These are phyloP conservation scores for Palythoa caribaeorum DNA, from an alignment of 92 coral and sea anemone species.

Conservation along the genomic window DNA sequence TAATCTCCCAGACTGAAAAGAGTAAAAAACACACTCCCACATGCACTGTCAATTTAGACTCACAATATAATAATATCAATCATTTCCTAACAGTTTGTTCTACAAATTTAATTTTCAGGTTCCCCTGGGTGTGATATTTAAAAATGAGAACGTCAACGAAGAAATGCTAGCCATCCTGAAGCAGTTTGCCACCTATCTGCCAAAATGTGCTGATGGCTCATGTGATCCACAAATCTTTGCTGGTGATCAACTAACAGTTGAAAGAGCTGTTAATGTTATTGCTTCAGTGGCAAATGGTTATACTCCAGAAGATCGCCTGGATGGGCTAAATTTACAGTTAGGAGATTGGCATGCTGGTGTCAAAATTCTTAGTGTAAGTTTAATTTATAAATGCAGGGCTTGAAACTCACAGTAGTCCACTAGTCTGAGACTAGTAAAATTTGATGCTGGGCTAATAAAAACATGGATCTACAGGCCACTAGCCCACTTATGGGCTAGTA, in stretches of 20 bases:
- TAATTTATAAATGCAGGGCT: not conserved
- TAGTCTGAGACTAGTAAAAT: no score
- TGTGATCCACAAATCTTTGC: conserved; percentile 51
- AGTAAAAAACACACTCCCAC: not conserved
- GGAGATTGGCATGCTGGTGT: conserved; percentile 86
- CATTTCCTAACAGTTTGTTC: not conserved
- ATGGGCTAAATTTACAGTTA: conserved; percentile 69
- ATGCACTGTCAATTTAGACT: not conserved
- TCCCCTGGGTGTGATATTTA: conserved; percentile 76
- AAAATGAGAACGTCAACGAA: conserved; percentile 72
- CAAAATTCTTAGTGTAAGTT: conserved; percentile 66
- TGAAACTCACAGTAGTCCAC: no score
- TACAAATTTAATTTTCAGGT: conserved; percentile 45
- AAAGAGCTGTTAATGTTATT: conserved; percentile 73
- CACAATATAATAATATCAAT: not conserved
- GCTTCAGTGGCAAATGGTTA: conserved; percentile 71
- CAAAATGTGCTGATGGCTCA: conserved; percentile 39
- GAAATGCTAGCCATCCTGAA: conserved; percentile 68
- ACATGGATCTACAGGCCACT: no score
- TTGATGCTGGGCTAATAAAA: no score
- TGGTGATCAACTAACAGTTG: conserved; percentile 73
- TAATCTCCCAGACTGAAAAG: not conserved
- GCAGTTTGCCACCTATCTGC: conserved; percentile 67
- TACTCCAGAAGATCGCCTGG: conserved; percentile 68
- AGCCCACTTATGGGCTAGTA: no score